Conservation (phyloP, 1,140 invertebrate genomes). For the Rhopalosiphum maidis region DNA sequence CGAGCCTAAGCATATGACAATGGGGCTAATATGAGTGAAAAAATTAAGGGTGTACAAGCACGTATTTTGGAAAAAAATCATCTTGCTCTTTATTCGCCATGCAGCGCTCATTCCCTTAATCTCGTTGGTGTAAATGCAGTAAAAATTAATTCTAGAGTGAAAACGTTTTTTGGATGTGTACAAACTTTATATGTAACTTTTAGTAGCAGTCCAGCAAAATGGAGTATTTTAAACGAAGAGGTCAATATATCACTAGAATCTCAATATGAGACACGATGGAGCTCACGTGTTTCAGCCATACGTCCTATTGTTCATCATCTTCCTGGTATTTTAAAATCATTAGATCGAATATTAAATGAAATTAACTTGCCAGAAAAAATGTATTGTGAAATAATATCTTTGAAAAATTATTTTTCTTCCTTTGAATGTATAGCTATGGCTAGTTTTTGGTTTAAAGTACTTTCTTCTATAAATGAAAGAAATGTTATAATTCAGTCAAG, state of each 20-base stretch:
- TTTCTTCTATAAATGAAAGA: no score
- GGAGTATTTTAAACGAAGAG: no score
- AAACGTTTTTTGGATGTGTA: constrained; percentile 44
- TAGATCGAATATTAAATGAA: constrained; percentile 15
- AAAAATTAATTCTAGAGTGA: constrained; percentile 11
- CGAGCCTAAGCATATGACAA: no score
- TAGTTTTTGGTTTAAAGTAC: no score
- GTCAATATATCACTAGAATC: constrained; percentile 23
- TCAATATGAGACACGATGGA: constrained; percentile 24
- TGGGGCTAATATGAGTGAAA: no score
- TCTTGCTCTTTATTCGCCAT: no score
- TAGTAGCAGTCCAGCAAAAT: no score
- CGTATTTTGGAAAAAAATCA: no score
- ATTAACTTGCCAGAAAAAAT: constrained; percentile 19
- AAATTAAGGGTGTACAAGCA: no score
- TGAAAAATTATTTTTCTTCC: constrained; percentile 44
- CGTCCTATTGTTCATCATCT: constrained; percentile 10
- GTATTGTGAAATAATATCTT: constrained; percentile 2
- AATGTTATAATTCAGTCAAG: no score
- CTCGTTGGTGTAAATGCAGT: constrained; percentile 36
- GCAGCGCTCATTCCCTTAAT: no score
- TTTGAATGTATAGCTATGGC: no score
- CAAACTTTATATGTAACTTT: constrained; percentile 29
- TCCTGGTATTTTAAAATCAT: constrained; percentile 38
- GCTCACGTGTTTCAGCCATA: background rate